Evolutionary conservation across 2,797 vertebrate genomes (phyloP).

Genomic region (Typhlichthys subterraneus): DNA sequence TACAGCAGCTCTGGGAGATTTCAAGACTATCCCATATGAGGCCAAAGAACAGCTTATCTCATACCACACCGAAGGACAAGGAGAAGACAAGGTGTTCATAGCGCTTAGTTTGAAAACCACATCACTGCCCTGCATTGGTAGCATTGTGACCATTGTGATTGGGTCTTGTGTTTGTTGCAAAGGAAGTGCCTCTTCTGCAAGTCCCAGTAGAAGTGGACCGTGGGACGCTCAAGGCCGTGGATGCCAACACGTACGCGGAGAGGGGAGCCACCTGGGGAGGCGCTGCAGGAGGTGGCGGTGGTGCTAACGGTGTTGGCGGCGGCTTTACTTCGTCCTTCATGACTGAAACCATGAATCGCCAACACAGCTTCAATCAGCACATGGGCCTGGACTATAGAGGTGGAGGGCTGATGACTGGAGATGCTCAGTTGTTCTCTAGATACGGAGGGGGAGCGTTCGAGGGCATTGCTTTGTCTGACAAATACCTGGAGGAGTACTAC

Average conservation of each 20-base stretch:
- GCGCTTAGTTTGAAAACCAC: slow-evolving; percentile 2
- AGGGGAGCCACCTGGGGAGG: background rate
- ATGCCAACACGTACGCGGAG: background rate
- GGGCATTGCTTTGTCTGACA: slow-evolving; percentile 66
- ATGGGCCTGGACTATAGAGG: slow-evolving; percentile 2
- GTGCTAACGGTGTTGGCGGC: background rate
- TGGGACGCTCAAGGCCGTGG: accelerated
- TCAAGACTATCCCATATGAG: slow-evolving; percentile 73
- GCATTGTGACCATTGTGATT: slow-evolving; percentile 7
- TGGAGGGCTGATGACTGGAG: slow-evolving; percentile 19
- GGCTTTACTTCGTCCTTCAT: slow-evolving; percentile 14
- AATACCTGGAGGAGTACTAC: slow-evolving; percentile 69
- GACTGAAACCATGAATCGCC: slow-evolving; percentile 9
- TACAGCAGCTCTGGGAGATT: slow-evolving; percentile 63
- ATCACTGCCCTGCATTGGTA: background rate
- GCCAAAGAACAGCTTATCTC: slow-evolving; percentile 81
- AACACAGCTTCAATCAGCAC: slow-evolving; percentile 20
- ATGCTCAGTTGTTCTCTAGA: slow-evolving; percentile 16
- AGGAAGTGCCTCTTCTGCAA: slow-evolving; percentile 60
- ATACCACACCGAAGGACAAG: slow-evolving; percentile 90
- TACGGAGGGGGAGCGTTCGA: slow-evolving; percentile 27
- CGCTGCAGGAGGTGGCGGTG: slow-evolving; percentile 7
- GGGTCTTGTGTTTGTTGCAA: slow-evolving; percentile 1
- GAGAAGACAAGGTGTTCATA: slow-evolving; percentile 85
- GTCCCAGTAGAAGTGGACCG: slow-evolving; percentile 21